A percentile compares a stretch with the other conserved stretches of the same genome.
These are phyloP conservation scores for Cactoblastis cactorum DNA, from an alignment of 2,888 invertebrate species.

Conservation along the genomic window DNA sequence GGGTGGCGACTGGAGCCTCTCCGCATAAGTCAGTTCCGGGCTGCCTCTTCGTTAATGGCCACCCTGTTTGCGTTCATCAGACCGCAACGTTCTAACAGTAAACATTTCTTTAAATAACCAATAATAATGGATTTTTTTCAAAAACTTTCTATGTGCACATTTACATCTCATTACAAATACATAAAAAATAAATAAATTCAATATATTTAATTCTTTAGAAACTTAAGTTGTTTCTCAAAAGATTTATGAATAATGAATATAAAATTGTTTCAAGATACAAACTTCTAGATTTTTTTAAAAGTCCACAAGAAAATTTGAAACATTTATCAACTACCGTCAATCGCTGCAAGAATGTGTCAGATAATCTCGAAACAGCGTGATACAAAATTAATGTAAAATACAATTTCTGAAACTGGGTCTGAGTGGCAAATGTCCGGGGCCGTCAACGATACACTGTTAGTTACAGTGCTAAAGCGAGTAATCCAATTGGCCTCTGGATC, in stretches of 20 bases:
- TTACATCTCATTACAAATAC: neutral
- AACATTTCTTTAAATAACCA: neutral
- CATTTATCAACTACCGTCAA: neutral
- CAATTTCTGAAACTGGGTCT: constrained; percentile 1
- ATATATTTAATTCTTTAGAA: no score
- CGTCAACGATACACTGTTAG: constrained; percentile 6
- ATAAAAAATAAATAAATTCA: no score
- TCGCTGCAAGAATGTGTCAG: neutral
- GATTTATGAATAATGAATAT: no score
- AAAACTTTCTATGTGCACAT: neutral
- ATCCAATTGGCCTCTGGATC: neutral
- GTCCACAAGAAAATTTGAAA: no score
- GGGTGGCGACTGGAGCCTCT: constrained; percentile 32
- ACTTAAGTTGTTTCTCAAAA: no score
- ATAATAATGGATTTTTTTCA: neutral
- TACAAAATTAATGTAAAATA: constrained; percentile 1
- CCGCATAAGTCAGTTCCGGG: constrained; percentile 36
- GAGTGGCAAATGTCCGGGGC: neutral
- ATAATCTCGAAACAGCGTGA: neutral
- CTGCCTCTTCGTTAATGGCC: constrained; percentile 37
- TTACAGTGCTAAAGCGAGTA: neutral
- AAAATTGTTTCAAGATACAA: no score
- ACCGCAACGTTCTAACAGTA: constrained; percentile 16
- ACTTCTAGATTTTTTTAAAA: no score
- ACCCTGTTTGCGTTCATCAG: constrained; percentile 36